Percentiles rank a stretch among this genome's conserved stretches.
Evolutionary conservation across 2,797 vertebrate genomes (phyloP).

Genomic region (Hippoglossus hippoglossus): DNA sequence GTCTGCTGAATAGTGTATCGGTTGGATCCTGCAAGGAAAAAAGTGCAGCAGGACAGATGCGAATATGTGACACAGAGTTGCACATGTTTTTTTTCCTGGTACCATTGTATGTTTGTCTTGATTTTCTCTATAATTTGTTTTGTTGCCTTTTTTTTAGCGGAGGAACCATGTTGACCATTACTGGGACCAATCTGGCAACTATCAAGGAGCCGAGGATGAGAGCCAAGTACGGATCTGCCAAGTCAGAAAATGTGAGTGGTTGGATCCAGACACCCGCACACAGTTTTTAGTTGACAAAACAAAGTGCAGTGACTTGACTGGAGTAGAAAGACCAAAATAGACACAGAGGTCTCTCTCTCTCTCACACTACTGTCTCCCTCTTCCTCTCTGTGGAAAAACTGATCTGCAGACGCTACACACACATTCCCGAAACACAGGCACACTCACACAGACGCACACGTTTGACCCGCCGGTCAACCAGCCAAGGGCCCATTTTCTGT

Average conservation of each 20-base stretch:
- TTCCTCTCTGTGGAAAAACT: constrained; percentile 30
- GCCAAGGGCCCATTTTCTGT: constrained; percentile 80
- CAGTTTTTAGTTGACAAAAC: constrained; percentile 50
- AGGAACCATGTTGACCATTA: constrained; percentile 92
- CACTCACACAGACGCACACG: constrained; percentile 45
- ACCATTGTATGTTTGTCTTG: constrained; percentile 16
- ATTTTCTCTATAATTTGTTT: constrained; percentile 15
- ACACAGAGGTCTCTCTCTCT: constrained; percentile 21
- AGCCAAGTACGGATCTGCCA: constrained; percentile 90
- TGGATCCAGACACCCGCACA: constrained; percentile 30
- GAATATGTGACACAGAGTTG: constrained; percentile 21
- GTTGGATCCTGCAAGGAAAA: constrained; percentile 12
- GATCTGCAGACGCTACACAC: constrained; percentile 45
- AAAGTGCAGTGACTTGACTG: constrained; percentile 36
- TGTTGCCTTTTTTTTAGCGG: constrained; percentile 83
- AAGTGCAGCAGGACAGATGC: constrained; percentile 1
- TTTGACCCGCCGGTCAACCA: constrained; percentile 74
- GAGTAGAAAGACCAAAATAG: constrained; percentile 37
- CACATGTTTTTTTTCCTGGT: not conserved
- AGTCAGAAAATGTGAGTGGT: constrained; percentile 91
- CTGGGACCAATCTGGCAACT: constrained; percentile 94
- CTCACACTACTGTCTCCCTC: constrained; percentile 3
- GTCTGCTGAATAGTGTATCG: constrained; percentile 30
- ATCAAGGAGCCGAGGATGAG: constrained; percentile 96
- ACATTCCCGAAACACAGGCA: constrained; percentile 42